Evolutionary conservation across 2,797 vertebrate genomes (phyloP).

Genomic region (Apogon hyalosoma): DNA sequence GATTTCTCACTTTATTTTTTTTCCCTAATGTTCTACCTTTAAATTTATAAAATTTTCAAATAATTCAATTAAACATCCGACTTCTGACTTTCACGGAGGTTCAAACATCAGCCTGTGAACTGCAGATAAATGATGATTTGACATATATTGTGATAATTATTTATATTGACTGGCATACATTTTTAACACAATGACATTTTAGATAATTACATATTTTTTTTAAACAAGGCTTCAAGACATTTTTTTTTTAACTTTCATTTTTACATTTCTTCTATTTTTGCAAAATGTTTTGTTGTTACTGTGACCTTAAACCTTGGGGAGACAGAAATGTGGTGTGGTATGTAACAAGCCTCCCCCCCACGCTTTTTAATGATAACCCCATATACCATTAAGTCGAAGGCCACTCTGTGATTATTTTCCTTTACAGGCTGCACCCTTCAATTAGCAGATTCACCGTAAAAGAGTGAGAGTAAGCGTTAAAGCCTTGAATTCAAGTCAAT

Average conservation of each 20-base stretch:
- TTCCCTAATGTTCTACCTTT: no score
- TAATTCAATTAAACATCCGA: no score
- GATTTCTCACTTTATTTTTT: no score
- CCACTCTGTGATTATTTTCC: not conserved
- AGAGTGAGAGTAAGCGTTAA: slow-evolving; percentile 23
- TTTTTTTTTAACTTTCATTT: not conserved
- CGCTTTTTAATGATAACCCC: no score
- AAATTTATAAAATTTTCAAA: no score
- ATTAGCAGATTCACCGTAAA: slow-evolving; percentile 3
- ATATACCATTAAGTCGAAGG: not conserved
- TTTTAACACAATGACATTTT: no score
- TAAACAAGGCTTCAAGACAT: not conserved
- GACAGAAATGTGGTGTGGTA: not conserved
- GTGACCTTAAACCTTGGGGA: not conserved
- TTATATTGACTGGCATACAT: no score
- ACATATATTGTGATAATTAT: no score
- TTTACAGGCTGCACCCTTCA: not conserved
- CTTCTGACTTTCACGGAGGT: no score
- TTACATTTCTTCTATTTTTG: not conserved
- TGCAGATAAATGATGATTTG: no score
- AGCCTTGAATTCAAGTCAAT: slow-evolving; percentile 31
- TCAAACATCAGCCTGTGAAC: no score
- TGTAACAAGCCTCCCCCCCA: not conserved
- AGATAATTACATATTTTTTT: no score
- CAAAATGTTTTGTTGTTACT: not conserved